Evolutionary conservation across 30 jellyfish, hydroid and myxozoan species (phyloP).

Genomic region (Chrysaora quinquecirrha): DNA sequence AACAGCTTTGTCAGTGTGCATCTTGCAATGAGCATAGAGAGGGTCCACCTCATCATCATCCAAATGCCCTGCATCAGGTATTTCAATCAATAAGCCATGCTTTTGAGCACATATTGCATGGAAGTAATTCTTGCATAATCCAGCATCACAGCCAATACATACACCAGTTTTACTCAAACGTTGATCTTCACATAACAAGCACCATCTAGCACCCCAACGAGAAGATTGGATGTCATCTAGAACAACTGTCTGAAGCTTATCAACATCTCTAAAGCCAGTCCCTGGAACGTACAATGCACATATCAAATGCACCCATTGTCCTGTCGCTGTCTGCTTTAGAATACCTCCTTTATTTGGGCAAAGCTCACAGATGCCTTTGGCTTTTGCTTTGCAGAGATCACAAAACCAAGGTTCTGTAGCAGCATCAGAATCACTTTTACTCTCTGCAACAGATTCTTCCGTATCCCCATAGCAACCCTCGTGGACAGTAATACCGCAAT

Average conservation of each 20-base stretch:
- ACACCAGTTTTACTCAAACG: conserved; percentile 90
- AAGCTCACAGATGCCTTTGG: conserved; percentile 76
- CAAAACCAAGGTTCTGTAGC: conserved; percentile 98
- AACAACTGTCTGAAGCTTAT: conserved; percentile 80
- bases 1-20: conserved; percentile 84
- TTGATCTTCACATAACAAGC: conserved; percentile 86
- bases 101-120: conserved; percentile 96
- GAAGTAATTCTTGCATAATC: conserved; percentile 83
- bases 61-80: conserved; percentile 82
- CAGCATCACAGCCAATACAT: conserved; percentile 96
- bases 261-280: conserved; percentile 88
- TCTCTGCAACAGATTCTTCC: conserved; percentile 55
- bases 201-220: conserved; percentile 86
- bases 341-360: conserved; percentile 96
- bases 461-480: conserved; percentile 98
- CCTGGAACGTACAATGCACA: conserved; percentile 98
- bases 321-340: conserved; percentile 83
- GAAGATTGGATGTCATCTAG: conserved; percentile 80
- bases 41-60: conserved; percentile 85
- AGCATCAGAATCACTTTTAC: conserved; percentile 84
- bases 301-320: conserved; percentile 94
- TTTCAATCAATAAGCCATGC: conserved; percentile 89
- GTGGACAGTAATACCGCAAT: conserved; percentile 93
- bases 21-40: conserved; percentile 91
- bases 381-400: conserved; percentile 95